Percentiles rank a stretch among this genome's conserved stretches.
Evolutionary conservation across 2,113 vertebrate species (phyloP).

Genomic region (Geococcyx californianus): DNA sequence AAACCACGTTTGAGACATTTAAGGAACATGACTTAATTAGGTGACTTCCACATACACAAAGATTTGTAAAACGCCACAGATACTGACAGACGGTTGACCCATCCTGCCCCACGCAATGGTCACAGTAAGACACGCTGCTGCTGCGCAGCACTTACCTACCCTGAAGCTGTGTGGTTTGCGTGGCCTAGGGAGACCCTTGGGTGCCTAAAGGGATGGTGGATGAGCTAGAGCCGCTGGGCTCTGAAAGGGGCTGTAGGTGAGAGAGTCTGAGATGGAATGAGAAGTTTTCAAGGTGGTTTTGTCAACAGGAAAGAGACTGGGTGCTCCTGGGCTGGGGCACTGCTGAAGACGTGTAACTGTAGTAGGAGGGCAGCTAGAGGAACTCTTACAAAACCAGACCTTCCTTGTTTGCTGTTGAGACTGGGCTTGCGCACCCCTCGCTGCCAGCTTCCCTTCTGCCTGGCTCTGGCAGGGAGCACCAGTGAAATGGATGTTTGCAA

Average conservation of each 20-base stretch:
- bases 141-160: neutral
- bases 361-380: neutral
- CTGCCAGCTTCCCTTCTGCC: neutral
- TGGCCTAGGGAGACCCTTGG: neutral
- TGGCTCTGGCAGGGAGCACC: neutral
- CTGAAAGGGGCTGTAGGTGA: neutral
- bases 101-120: neutral
- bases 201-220: neutral
- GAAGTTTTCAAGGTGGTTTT: neutral
- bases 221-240: neutral
- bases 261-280: neutral
- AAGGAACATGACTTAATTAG: neutral
- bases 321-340: neutral
- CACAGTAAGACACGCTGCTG: neutral
- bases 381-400: accelerated
- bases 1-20: neutral
- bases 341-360: neutral
- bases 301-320: neutral
- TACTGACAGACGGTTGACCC: neutral
- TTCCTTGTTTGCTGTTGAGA: neutral
- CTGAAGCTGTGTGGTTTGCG: neutral
- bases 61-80: neutral
- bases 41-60: neutral
- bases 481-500: accelerated
- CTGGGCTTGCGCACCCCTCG: neutral